Evolutionary conservation across 2,113 vertebrate species (phyloP).

Genomic region (Sorex araneus): DNA sequence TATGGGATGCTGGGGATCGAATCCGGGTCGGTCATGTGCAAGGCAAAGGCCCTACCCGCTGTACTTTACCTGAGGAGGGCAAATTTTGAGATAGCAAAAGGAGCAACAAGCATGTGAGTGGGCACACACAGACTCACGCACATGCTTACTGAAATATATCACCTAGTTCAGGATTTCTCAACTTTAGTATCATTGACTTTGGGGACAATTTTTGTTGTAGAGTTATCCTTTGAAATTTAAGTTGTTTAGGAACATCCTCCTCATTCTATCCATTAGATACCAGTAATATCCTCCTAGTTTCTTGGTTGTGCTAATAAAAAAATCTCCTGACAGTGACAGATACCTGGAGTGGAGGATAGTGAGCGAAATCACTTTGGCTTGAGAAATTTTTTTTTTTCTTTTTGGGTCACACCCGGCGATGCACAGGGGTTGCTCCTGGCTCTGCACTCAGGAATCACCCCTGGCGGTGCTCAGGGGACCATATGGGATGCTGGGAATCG

Average conservation of each 20-base stretch:
- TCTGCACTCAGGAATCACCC: no score
- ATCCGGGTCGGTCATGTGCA: no score
- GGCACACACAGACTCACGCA: no score
- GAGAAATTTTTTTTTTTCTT: slow-evolving; percentile 24
- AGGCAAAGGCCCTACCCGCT: no score
- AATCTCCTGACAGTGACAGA: background rate
- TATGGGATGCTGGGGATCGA: no score
- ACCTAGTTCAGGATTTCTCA: slow-evolving; percentile 22
- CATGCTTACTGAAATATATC: background rate
- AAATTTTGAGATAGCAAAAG: slow-evolving; percentile 34
- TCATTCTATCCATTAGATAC: slow-evolving; percentile 9
- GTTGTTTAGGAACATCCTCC: slow-evolving; percentile 28
- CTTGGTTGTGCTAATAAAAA: background rate
- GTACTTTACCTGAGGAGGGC: background rate
- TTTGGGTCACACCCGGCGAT: no score
- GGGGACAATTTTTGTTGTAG: background rate
- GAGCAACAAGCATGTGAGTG: background rate
- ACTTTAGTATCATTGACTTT: background rate
- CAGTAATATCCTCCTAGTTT: background rate
- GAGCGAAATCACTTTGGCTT: background rate
- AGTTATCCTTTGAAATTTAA: background rate
- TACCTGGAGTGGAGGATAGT: background rate
- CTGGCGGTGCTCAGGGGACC: no score
- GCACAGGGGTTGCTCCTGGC: no score
- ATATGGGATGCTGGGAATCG: no score